Evolutionary conservation across 2,113 vertebrate genomes (phyloP), one percentile per base, ranked within the genome.

Genomic region (Actenoides lindsayi): DNA sequence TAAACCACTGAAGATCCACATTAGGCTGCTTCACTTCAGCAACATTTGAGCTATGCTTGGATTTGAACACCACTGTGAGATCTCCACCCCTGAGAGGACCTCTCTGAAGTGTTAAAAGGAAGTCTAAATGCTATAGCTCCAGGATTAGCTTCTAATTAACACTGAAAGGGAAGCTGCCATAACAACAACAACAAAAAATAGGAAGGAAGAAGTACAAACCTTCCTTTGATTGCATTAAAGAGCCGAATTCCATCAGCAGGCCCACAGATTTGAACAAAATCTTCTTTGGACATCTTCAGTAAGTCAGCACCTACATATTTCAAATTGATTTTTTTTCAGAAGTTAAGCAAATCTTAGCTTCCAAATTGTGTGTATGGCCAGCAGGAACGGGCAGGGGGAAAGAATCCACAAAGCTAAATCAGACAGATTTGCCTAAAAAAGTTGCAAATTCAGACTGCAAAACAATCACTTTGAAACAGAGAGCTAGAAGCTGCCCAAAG

Each of bases 231-330:
- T 48, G 98, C 98, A 69, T 99, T 99, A 86, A 99, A 99, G 89
- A 99, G 99, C 42, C 99, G 98, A 96, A 99, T 99, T 48, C 99
- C 99, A 54, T 99, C 99, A 48, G 99, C 99, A 39, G 99, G 99
- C 23, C 99, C 99, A 92, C 99, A 99, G 94, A 99, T 98, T 98
- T 99, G 99, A 94, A 99, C 98, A 97, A 99, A 97, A 78, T 99
- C 99, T 27, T 99, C 99, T 92, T 98, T 98, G 94, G 98, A 99
- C 99, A 99, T 99, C 96, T 99, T 99, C 96, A 99, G 90, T 95
- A 99, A 98, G 97, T 99, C 99, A 18, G 98, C 98, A 96, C 99
- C 99, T 99, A 94, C 33, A 95, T 69, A 97, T 96, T 96, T 73
- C 86, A 93, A 92, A 50, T 89, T 78, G 31, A 88, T 84, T 84